These are phyloP conservation scores for Adelphocoris suturalis DNA, from an alignment of 2,888 invertebrate species.

Conservation along the genomic window DNA sequence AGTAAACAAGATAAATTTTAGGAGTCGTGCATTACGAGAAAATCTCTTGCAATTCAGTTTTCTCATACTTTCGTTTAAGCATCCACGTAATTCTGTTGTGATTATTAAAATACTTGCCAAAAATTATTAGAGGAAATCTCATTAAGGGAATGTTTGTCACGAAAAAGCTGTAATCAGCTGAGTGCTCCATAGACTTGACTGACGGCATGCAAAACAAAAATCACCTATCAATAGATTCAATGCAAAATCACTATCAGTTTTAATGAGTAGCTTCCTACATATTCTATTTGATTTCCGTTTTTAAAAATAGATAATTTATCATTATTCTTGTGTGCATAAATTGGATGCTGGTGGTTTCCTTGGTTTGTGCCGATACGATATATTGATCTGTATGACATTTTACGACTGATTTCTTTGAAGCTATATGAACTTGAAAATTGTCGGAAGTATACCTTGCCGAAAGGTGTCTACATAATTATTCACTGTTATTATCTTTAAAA, in stretches of 20 bases:
- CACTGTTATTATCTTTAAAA: no score
- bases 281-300: no score
- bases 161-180: no score
- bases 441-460: background rate
- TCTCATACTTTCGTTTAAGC: background rate
- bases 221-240: background rate
- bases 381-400: background rate
- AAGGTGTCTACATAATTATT: background rate
- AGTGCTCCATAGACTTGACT: background rate
- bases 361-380: no score
- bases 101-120: no score
- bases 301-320: no score
- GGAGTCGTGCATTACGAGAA: background rate
- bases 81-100: no score
- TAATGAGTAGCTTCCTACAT: no score
- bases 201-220: background rate
- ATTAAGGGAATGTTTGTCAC: no score
- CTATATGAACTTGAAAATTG: conserved; percentile 24
- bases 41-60: conserved; percentile 11
- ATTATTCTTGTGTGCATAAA: no score
- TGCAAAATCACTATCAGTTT: no score
- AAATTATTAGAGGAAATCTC: no score
- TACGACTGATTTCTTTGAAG: conserved; percentile 14
- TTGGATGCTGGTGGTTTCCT: background rate
- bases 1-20: background rate